Base-by-base conservation (phyloP, 23 tunicate genomes). In the Trididemnum nubilum region DNA sequence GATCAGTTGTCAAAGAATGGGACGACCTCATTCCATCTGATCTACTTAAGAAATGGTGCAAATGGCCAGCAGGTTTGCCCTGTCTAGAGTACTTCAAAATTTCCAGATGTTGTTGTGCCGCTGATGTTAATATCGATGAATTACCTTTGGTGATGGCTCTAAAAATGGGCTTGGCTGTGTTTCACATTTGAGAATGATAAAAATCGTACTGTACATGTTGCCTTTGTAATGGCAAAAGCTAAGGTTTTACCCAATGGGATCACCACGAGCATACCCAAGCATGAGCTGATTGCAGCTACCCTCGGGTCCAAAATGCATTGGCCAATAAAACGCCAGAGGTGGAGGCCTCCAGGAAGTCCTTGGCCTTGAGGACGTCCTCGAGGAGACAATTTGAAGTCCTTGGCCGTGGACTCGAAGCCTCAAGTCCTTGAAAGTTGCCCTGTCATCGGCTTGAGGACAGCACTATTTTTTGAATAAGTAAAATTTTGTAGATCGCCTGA, bases 171-270 rank as follows among this genome's bases (percentile, higher is more conserved):
- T 61, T 22, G 67, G 67, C 26, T 61, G 25, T 61, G 67, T 61
- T 21, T 61, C 67, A 3, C n/a, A 61, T n/a, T 26, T 61, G n/a
- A 22, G 67, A 22, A 61, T 61, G 67, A 22, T 61, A 12, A 23
- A 3, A n/a, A 61, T 21, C 18, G 5, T 12, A 26, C 26, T 15
- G 67, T 61, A 12, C 67, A 61, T 2, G 58, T 73, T 37, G 57
- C 78, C 27, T 73, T 73, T 73, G 78, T 73, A 2, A 73, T 73
- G 78, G 58, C 58, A 25, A 73, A 73, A 26, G 29, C 57, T 38
- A 73, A 73, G 25, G 78, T 73, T 73, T 57, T 73, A 7, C 78
- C 78, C 4, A 73, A 38, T 5, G 12, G 18, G 2, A 39, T 58
- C 24, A 40, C 31, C 5, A 25, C 21, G 31, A 73, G 58, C 28